Percentiles rank a stretch among this genome's conserved stretches.
Conservation (phyloP, 2,113 vertebrate species). For the Oreochromis tanganicae region DNA sequence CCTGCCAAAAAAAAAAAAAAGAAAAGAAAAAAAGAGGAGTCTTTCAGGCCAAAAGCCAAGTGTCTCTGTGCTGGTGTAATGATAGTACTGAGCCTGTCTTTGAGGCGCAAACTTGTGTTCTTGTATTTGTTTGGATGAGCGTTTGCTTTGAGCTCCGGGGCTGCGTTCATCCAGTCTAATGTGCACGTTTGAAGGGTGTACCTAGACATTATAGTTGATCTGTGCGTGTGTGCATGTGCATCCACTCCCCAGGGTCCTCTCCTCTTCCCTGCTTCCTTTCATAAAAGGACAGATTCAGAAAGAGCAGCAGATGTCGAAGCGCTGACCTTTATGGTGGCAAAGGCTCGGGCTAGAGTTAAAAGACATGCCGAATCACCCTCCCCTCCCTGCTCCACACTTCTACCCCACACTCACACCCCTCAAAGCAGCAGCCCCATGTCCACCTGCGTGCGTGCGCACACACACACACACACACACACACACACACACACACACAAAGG, state of each 20-base stretch:
- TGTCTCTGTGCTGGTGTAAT: slow-evolving; percentile 35
- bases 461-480: background rate
- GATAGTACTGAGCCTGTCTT: slow-evolving; percentile 41
- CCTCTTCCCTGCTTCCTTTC: slow-evolving; percentile 59
- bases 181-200: background rate
- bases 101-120: slow-evolving; percentile 26
- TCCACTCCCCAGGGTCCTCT: slow-evolving; percentile 60
- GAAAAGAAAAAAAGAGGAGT: background rate
- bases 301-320: slow-evolving; percentile 69
- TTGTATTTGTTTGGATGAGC: slow-evolving; percentile 5
- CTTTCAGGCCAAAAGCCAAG: slow-evolving; percentile 46
- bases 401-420: background rate
- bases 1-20: background rate
- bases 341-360: slow-evolving; percentile 57
- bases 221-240: background rate
- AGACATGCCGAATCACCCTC: slow-evolving; percentile 19
- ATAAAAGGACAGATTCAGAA: slow-evolving; percentile 68
- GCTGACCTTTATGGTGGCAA: slow-evolving; percentile 68
- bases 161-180: background rate
- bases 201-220: slow-evolving; percentile 17
- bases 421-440: slow-evolving; percentile 9
- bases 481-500: background rate
- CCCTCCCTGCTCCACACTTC: background rate
- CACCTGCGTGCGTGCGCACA: background rate
- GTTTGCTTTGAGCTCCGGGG: slow-evolving; percentile 1